Evolutionary conservation across 2,888 invertebrate genomes (phyloP), one percentile per base, ranked within the genome.

Genomic region (Andrena bucephala): DNA sequence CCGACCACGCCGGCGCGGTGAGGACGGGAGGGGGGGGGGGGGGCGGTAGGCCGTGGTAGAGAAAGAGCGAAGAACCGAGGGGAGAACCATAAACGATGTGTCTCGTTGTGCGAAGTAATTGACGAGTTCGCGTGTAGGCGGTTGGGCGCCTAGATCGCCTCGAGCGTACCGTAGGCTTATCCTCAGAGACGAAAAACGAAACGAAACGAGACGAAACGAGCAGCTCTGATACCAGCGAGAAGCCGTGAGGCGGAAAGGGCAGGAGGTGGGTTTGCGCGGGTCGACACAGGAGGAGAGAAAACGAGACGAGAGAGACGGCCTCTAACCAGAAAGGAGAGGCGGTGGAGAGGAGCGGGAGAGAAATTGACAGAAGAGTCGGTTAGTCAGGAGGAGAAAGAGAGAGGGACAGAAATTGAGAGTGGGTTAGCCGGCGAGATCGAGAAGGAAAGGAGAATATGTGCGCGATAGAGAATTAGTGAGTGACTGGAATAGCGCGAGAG

Each of bases 91-190:
- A 85, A 89, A 89, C 86, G 89, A 89, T 89, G 89, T 93, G 93
- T 92, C 93, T 93, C 92, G 93, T 93, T 93, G 93, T 92, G 92
- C 91, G 89, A 92, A 92, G 93, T 93, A 93, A 93, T 93, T 92
- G 93, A 92, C 92, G 92, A 93, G 91, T 91, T 92, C 90, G 91
- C 91, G 91, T 91, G 93, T 93, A 92, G 92, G 92, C 91, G 92
- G 90, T 82, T 85, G 81, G 90, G 89, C 90, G 91, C 90, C 90
- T 90, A 91, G 91, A 91, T 92, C 88, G 93, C 92, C 92, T 82
- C 88, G 86, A 90, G 92, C 91, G 81, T 72, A 86, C 85, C 87
- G 82, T 85, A 85, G 85, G 85, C 85, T 89, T 87, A 86, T 89
- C 85, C 81, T 81, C 85, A 82, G 88, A 91, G 89, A 87, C 89